These are phyloP conservation scores for Mesembrinibis cayennensis DNA, from an alignment of 2,113 vertebrate species.

Conservation along the genomic window DNA sequence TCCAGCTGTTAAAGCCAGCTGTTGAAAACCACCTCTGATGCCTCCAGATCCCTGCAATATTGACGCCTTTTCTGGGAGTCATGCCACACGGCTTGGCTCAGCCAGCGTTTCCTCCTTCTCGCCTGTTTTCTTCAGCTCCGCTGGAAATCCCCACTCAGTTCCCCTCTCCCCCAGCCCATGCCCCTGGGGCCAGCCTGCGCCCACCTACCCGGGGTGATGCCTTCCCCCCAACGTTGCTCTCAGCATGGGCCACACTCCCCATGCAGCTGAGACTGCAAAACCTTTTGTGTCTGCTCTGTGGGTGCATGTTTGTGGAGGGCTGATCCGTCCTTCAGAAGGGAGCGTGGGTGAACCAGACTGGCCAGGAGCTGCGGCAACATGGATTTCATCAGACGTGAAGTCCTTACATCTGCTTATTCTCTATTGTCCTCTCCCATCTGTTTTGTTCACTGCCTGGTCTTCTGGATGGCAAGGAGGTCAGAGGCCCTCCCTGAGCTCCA, in stretches of 20 bases:
- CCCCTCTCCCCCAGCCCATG: conserved; percentile 5
- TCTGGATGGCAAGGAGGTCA: neutral
- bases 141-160: conserved; percentile 44
- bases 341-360: neutral
- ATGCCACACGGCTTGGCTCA: conserved; percentile 51
- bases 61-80: conserved; percentile 51
- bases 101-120: conserved; percentile 28
- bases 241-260: fast-evolving
- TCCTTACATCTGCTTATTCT: neutral
- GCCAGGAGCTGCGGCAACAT: neutral
- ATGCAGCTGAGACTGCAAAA: neutral
- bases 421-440: neutral
- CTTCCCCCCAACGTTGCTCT: fast-evolving
- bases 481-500: neutral
- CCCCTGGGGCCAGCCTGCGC: neutral
- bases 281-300: neutral
- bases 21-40: conserved; percentile 29
- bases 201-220: neutral
- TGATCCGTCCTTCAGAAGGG: neutral
- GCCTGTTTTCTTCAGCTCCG: conserved; percentile 25
- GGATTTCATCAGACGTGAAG: neutral
- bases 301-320: neutral
- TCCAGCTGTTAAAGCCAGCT: conserved; percentile 38
- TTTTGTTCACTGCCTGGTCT: neutral
- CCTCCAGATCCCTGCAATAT: conserved; percentile 17